phyloP scores from a whole-genome alignment of 37 sponge, comb jelly and placozoan genomes.

The Tethya wilhelma region DNA sequence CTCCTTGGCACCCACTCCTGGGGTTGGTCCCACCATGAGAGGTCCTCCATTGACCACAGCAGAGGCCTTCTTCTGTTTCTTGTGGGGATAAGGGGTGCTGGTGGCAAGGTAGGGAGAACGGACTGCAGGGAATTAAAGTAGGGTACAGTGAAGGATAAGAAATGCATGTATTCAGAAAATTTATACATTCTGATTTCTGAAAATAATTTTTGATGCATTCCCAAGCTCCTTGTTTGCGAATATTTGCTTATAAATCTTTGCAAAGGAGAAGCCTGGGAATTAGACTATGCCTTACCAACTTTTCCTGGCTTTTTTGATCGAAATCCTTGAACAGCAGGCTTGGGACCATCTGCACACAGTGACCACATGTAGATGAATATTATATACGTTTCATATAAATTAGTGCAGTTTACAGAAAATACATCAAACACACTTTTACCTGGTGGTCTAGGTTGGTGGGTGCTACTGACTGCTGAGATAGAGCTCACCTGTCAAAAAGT shows the following conservation, averaged over 20 bases:
- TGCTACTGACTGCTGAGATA: conserved; percentile 21
- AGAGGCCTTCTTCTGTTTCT: neutral
- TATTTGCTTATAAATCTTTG: too few species aligned
- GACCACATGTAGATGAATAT: neutral
- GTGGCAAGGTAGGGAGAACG: conserved; percentile 30
- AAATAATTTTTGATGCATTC: too few species aligned
- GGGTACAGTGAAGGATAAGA: neutral
- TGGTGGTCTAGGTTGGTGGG: conserved; percentile 25
- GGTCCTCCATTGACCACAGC: neutral
- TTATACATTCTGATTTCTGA: neutral
- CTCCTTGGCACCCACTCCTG: neutral
- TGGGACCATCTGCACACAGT: conserved; percentile 27
- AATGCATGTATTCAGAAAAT: neutral
- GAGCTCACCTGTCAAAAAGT: conserved; percentile 15
- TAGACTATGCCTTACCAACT: conserved; percentile 44
- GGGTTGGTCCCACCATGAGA: neutral
- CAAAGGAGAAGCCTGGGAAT: too few species aligned
- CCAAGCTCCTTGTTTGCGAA: too few species aligned
- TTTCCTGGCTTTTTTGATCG: conserved; percentile 13
- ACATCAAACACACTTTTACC: too few species aligned
- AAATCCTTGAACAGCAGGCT: conserved; percentile 21
- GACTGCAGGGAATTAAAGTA: neutral
- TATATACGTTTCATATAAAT: neutral
- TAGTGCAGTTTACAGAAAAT: neutral
- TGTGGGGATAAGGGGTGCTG: conserved; percentile 25